These are phyloP conservation scores for Dendropsophus ebraccatus DNA, from an alignment of 2,113 vertebrate species.

Conservation along the genomic window DNA sequence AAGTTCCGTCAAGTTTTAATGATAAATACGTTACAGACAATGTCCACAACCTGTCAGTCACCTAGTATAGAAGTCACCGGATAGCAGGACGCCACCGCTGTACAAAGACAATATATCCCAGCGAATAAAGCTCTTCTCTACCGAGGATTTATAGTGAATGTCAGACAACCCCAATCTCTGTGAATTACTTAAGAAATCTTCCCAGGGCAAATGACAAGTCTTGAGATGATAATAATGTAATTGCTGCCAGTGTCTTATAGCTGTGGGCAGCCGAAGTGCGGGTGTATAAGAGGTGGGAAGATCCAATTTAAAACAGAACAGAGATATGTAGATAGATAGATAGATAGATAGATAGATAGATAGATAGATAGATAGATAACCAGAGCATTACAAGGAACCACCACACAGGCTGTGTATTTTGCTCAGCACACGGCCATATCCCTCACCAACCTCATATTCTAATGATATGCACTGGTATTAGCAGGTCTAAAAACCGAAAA, in stretches of 20 bases:
- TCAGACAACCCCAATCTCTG: conserved; percentile 24
- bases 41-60: conserved; percentile 17
- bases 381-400: not conserved
- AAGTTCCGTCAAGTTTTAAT: not conserved
- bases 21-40: conserved; percentile 9
- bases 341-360: not conserved
- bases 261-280: not conserved
- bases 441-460: not conserved
- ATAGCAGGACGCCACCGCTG: too few species aligned
- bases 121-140: not conserved
- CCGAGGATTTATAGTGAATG: conserved; percentile 13
- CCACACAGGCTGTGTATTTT: not conserved
- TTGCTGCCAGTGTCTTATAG: not conserved
- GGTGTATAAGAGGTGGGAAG: not conserved
- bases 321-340: not conserved
- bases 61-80: too few species aligned
- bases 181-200: conserved; percentile 2
- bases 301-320: not conserved
- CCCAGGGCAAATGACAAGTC: not conserved
- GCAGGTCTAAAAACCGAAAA: not conserved
- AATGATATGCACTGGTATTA: not conserved
- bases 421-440: too few species aligned
- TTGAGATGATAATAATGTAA: conserved; percentile 1
- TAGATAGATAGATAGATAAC: not conserved
- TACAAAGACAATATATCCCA: not conserved